Evolutionary conservation across 2,888 invertebrate species (phyloP).

Genomic region (Mythimna loreyi): DNA sequence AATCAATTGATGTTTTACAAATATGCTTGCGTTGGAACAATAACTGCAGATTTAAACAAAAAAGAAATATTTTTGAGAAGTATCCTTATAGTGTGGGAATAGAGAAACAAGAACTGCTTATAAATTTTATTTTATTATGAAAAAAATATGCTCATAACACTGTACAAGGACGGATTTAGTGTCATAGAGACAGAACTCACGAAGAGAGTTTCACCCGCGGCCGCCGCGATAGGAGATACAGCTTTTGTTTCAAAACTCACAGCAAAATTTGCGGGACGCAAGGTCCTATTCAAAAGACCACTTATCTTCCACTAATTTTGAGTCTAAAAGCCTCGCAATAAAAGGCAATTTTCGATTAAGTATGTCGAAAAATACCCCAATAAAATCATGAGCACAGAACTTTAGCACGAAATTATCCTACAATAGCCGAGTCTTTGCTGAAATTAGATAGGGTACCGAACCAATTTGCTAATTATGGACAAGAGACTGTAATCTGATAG

Average conservation of each 20-base stretch:
- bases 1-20: neutral
- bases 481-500: slow-evolving; percentile 17
- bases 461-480: slow-evolving; percentile 29
- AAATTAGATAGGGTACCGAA: neutral
- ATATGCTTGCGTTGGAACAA: neutral
- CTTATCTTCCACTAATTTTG: no score
- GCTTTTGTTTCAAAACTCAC: no score
- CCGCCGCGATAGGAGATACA: no score
- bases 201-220: no score
- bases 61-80: neutral
- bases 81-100: neutral
- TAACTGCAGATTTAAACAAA: neutral
- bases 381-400: neutral
- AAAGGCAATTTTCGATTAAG: neutral
- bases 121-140: no score
- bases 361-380: neutral
- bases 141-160: no score
- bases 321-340: neutral
- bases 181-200: no score
- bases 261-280: no score
- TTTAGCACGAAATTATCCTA: neutral
- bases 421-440: neutral
- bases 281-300: no score
- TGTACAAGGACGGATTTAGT: no score
- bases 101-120: neutral